phyloP scores from a whole-genome alignment of 2,113 vertebrate genomes.

The Neodontobutis hainanensis region DNA sequence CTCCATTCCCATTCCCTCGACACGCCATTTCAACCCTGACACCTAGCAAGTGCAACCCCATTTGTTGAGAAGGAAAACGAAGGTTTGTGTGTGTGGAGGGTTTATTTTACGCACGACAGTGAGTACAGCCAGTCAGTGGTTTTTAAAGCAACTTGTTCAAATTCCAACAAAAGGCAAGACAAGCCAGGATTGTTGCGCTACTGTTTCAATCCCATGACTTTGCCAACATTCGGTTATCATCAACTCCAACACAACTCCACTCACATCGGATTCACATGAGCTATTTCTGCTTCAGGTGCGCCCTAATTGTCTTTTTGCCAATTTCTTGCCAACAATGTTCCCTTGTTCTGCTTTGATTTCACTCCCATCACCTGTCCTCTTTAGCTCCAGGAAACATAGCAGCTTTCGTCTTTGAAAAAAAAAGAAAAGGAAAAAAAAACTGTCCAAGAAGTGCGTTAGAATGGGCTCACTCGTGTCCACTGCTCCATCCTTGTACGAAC shows the following conservation, averaged over 20 bases:
- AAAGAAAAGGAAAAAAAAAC: not conserved
- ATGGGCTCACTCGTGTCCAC: slow-evolving; percentile 58
- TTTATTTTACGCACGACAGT: not conserved
- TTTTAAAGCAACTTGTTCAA: slow-evolving; percentile 47
- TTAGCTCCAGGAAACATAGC: not conserved
- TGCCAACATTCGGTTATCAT: slow-evolving; percentile 49
- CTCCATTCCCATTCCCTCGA: slow-evolving; percentile 68
- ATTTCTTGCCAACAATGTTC: slow-evolving; percentile 61
- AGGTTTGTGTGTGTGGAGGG: not conserved
- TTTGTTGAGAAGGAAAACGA: slow-evolving; percentile 12
- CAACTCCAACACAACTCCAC: slow-evolving; percentile 50
- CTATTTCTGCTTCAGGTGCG: slow-evolving; percentile 53
- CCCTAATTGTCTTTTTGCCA: slow-evolving; percentile 56
- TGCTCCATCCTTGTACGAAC: slow-evolving; percentile 70
- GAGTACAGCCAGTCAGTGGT: not conserved
- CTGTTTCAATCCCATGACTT: slow-evolving; percentile 71
- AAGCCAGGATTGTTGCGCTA: slow-evolving; percentile 14
- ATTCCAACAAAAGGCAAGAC: not conserved
- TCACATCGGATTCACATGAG: slow-evolving; percentile 27
- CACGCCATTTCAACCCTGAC: slow-evolving; percentile 76
- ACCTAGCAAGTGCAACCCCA: slow-evolving; percentile 64
- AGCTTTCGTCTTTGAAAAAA: slow-evolving; percentile 16
- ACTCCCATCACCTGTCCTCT: slow-evolving; percentile 71
- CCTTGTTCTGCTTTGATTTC: slow-evolving; percentile 71
- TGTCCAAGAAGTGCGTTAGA: slow-evolving; percentile 41